A percentile compares a stretch with the other conserved stretches of the same genome.
These are phyloP conservation scores for Pteruthius melanotis DNA, from an alignment of 2,113 vertebrate species.

Conservation along the genomic window DNA sequence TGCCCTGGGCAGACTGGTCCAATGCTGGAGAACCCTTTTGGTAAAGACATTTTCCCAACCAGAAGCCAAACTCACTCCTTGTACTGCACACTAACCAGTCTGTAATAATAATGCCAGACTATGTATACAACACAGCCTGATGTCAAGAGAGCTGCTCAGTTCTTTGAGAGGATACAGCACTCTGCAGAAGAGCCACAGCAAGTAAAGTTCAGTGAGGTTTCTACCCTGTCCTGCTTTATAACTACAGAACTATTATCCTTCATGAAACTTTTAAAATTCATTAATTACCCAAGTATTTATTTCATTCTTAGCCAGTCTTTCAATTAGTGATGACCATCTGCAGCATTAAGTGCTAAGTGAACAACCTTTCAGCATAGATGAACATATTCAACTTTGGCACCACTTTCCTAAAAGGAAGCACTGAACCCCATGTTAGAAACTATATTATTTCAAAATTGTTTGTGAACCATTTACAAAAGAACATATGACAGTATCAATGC, in stretches of 20 bases:
- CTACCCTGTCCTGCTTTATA: not conserved
- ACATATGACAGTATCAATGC: not conserved
- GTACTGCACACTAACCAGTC: not conserved
- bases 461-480: not conserved
- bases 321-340: not conserved
- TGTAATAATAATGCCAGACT: not conserved
- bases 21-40: not conserved
- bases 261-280: not conserved
- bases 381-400: not conserved
- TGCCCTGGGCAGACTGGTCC: not conserved
- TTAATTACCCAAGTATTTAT: not conserved
- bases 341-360: not conserved
- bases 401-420: not conserved
- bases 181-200: not conserved
- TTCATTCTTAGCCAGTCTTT: not conserved
- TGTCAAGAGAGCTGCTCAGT: not conserved
- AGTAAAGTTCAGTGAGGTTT: not conserved
- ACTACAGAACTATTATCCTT: not conserved
- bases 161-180: not conserved
- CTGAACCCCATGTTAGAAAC: not conserved
- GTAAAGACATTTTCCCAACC: not conserved
- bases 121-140: not conserved
- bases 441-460: not conserved
- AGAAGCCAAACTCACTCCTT: not conserved
- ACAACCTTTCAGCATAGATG: not conserved